Evolutionary conservation across 2,113 vertebrate genomes (phyloP), one percentile per base, ranked within the genome.

Genomic region (Paracanthobrama guichenoti): DNA sequence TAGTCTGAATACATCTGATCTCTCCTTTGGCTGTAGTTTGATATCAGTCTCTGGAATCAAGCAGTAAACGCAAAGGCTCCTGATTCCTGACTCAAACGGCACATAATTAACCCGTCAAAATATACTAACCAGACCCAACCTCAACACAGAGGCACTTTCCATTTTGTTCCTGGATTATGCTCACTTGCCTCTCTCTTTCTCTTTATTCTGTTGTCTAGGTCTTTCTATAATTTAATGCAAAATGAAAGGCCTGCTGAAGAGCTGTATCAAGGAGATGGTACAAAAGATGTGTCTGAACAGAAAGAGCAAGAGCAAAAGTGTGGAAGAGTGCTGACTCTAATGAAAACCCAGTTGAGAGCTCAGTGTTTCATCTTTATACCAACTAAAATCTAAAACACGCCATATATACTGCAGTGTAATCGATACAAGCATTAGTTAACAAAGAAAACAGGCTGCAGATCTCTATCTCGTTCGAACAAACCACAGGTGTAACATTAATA

Each of bases 321-420:
- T 75, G 73, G 73, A 75, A 53, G 28, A 76, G 20, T 28, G 22
- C 53, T 57, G 18, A 60, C 20, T 59, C 76, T 62, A 79, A 62
- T 79, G 76, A 13, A 62, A 44, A 44, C 22, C 74, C 18, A 35
- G 22, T 14, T 59, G 55, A 26, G 35, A 62, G 14, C 35, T 74
- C 72, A 50, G 72, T 20, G 8, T 62, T 79, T 79, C 39, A 79
- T 79, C 22, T 62, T 26, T 79, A 79, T 26, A 62, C 22, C 55
- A 44, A 26, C 22, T 18, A 22, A 39, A 78, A 39, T 78, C 75
- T 39, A 8, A 78, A 78, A 24, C 31, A 22, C 28, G 3, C 4
- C 20, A 0, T 55, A 57, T 35, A 77, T 57, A 57, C 74, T n/a
- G 20, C 55, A 60, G 2, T 59, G 12, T 60, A 24, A 78, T 78